Percentiles rank a stretch among this genome's conserved stretches.
Conservation (phyloP, 2,888 invertebrate genomes). For the Epirrhoe tristata region DNA sequence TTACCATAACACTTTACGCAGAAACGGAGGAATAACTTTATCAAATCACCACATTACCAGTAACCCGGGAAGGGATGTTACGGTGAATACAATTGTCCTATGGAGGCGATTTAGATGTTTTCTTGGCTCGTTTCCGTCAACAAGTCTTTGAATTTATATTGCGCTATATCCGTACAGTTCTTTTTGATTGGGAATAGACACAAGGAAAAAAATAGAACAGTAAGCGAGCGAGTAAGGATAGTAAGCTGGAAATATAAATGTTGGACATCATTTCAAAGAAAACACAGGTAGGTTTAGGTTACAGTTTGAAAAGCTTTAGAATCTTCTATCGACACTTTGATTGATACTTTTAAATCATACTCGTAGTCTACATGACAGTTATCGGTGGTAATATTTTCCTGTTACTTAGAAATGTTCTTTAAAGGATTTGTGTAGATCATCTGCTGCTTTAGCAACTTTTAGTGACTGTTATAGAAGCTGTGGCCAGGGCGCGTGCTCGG, state of each 20-base stretch:
- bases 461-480: slow-evolving; percentile 12
- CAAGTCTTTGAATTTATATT: slow-evolving; percentile 11
- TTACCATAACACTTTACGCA: slow-evolving; percentile 28
- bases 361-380: neutral
- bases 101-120: slow-evolving; percentile 16
- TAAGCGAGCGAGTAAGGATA: neutral
- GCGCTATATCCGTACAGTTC: neutral
- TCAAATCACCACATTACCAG: slow-evolving; percentile 20
- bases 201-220: neutral
- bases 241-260: neutral
- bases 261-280: too few relatives aligned
- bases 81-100: slow-evolving; percentile 13
- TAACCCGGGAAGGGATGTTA: slow-evolving; percentile 8
- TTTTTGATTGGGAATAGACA: neutral
- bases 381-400: neutral
- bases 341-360: neutral
- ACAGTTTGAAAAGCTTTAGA: neutral
- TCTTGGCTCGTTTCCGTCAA: slow-evolving; percentile 15
- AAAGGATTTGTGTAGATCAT: slow-evolving; percentile 6
- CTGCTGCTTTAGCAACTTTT: slow-evolving; percentile 11
- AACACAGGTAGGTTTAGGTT: neutral
- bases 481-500: slow-evolving; percentile 69
- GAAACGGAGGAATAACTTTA: slow-evolving; percentile 21
- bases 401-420: neutral
- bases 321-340: slow-evolving; percentile 13